Evolutionary conservation across 2,113 vertebrate species (phyloP), one percentile per base, ranked within the genome.

Genomic region (Helogale parvula): DNA sequence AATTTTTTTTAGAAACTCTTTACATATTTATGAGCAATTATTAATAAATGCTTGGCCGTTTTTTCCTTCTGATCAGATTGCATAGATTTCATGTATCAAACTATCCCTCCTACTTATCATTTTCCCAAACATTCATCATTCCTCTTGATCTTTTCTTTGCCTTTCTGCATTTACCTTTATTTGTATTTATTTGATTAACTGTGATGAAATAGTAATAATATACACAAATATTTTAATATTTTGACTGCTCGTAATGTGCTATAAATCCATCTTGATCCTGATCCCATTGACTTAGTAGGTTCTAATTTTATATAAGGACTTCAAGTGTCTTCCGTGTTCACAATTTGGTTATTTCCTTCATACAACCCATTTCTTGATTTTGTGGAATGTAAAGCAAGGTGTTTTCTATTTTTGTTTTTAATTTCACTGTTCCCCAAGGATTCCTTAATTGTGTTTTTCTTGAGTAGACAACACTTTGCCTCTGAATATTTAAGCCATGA

Each of bases 401-500:
- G 50, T 96, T 97, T 96, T 80, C 83, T 95, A 92, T 90, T 84
- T 97, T 90, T 35, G 11, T 35, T 94, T 52, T 97, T 90, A 85
- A 89, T 88, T 98, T 97, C 97, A 19, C 29, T 95, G n/a, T 38
- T 96, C 95, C 33, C n/a, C 4, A 13, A 45, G 68, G 63, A 47
- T 90, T 52, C 97, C 85, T 88, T 79, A 47, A 77, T 69, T 47
- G 27, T 93, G 10, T 96, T 97, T 83, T 84, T 35, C 35, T 88
- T 69, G 52, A 69, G 31, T 17, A 25, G 80, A 85, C 82, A n/a
- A 50, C n/a, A 95, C 50, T 9, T 87, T 76, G 77, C 52, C 25
- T 93, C 29, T 97, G 50, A 97, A 97, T 97, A 92, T 86, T 93
- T 96, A 92, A 76, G 82, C 0, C 54, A 38, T 86, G 90, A 97